Percentiles rank a stretch among this genome's conserved stretches.
Evolutionary conservation across 2,113 vertebrate genomes (phyloP).

Genomic region (Lathamus discolor): DNA sequence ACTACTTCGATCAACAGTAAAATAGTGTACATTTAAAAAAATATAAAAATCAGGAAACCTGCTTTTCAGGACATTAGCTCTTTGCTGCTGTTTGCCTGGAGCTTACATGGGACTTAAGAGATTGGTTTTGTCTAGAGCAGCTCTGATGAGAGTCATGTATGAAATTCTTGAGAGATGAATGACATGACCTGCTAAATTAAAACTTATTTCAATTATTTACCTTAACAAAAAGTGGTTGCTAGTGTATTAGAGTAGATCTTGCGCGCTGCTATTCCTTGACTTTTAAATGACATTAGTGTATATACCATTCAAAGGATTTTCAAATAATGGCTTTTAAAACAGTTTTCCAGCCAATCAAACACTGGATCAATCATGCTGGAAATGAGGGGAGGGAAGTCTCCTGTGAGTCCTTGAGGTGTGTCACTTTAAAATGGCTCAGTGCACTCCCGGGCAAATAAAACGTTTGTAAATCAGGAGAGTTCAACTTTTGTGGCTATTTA

Average conservation of each 20-base stretch:
- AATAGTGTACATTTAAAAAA: background rate
- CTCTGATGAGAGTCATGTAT: background rate
- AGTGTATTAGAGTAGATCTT: background rate
- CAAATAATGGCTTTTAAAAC: constrained; percentile 21
- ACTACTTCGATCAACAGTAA: background rate
- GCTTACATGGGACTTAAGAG: background rate
- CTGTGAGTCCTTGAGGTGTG: constrained; percentile 11
- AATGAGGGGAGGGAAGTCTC: background rate
- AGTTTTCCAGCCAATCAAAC: background rate
- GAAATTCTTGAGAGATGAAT: background rate
- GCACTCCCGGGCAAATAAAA: constrained; percentile 43
- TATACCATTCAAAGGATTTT: background rate
- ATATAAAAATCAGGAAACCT: background rate
- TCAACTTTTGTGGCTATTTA: constrained; percentile 36
- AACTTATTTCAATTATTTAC: background rate
- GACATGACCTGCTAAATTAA: background rate
- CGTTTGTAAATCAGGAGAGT: constrained; percentile 22
- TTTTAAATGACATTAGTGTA: background rate
- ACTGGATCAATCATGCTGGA: constrained; percentile 2
- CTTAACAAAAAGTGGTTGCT: background rate
- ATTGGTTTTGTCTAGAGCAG: background rate
- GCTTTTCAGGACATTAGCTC: background rate
- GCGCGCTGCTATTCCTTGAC: background rate
- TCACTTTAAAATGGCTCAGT: constrained; percentile 26
- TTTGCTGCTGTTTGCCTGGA: background rate